Evolutionary conservation across 1,140 invertebrate species (phyloP).

Genomic region (Linepithema humile): DNA sequence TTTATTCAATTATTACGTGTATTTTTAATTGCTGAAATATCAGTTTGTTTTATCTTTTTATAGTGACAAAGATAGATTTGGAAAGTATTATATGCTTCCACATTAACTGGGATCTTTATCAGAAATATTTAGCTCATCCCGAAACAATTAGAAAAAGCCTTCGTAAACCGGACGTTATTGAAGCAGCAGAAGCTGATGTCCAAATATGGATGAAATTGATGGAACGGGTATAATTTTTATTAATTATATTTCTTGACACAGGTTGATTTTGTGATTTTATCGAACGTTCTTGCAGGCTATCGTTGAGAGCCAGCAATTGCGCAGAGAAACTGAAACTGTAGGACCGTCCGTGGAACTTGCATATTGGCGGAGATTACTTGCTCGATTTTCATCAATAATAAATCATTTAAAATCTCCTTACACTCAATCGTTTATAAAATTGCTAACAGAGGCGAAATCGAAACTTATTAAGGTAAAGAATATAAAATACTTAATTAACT

Average conservation of each 20-base stretch:
- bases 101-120: constrained; percentile 84
- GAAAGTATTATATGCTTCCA: constrained; percentile 85
- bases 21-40: background rate
- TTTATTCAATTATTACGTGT: background rate
- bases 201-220: constrained; percentile 88
- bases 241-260: background rate
- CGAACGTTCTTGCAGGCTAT: constrained; percentile 82
- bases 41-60: constrained; percentile 37
- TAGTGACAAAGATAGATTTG: constrained; percentile 87
- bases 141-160: constrained; percentile 83
- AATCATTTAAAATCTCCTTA: constrained; percentile 90
- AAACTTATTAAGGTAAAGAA: constrained; percentile 88
- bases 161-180: constrained; percentile 83
- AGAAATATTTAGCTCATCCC: constrained; percentile 84
- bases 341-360: constrained; percentile 92
- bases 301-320: constrained; percentile 89
- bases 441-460: constrained; percentile 88
- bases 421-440: constrained; percentile 87
- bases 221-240: constrained; percentile 84
- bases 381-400: constrained; percentile 91
- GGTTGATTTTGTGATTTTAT: background rate
- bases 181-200: constrained; percentile 85
- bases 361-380: constrained; percentile 92
- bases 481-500: no score
- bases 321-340: constrained; percentile 91